phyloP scores from a whole-genome alignment of 2,797 vertebrate genomes.

The Peromyscus attwateri region DNA sequence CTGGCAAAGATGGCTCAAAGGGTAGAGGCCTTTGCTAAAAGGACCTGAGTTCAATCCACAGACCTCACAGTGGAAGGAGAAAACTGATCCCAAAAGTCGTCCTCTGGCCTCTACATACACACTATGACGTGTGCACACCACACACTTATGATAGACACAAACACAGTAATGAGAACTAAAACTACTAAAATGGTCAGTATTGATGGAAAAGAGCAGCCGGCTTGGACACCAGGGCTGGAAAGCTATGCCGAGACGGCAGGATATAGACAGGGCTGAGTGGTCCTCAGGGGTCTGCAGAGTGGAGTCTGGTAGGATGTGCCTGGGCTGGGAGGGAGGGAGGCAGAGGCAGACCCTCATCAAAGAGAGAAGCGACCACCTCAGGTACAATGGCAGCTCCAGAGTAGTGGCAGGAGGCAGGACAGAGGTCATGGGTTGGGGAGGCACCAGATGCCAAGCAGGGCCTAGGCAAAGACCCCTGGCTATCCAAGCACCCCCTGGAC shows the following conservation, averaged over 20 bases:
- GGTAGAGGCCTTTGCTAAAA: background rate
- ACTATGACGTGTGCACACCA: background rate
- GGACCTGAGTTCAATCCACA: background rate
- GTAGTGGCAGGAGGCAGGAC: background rate
- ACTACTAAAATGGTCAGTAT: background rate
- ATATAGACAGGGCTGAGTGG: background rate
- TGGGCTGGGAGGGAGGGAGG: background rate
- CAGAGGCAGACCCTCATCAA: background rate
- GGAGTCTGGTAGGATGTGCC: background rate
- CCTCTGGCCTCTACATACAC: background rate
- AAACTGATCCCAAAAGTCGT: background rate
- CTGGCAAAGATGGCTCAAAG: background rate
- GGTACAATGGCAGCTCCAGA: too few species aligned
- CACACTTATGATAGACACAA: background rate
- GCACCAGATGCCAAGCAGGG: background rate
- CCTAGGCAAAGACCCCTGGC: background rate
- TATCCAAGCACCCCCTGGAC: background rate
- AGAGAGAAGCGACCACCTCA: background rate
- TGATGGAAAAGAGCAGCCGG: background rate
- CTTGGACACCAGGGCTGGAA: slow-evolving; percentile 53
- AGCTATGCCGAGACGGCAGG: background rate
- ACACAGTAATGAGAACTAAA: background rate
- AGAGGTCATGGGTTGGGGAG: background rate
- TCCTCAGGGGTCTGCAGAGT: background rate
- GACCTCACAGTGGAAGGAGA: background rate